Evolutionary conservation across 2,797 vertebrate genomes (phyloP), one percentile per base, ranked within the genome.

Genomic region (Apodemus agrarius): DNA sequence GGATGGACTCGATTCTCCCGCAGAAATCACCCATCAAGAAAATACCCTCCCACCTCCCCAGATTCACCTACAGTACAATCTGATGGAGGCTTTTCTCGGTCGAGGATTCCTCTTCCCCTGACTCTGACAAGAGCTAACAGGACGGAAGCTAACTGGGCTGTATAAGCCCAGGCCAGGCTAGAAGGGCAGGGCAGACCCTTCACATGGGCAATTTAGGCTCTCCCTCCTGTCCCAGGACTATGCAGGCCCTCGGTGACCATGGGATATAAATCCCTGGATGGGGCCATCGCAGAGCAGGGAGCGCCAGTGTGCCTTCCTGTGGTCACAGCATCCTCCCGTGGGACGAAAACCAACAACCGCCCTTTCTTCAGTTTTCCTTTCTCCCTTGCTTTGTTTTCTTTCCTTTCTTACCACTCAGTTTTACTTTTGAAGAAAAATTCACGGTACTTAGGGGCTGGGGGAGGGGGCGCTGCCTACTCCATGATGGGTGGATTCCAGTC

Each of bases 391-490:
- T 10, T 43, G 21, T 40, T 24, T 61, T 11, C 14, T 21, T 37
- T 65, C 26, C 17, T 31, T 79, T 78, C 54, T 83, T 49, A 19
- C 12, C 40, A 46, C 34, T 59, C 79, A 59, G 22, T 90, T 84
- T 93, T 46, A 26, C 79, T 29, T 91, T 34, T 40, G 12, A 84
- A 49, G 91, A 82, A 49, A 84, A 84, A 89, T 10, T 31, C 29
- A 5, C 4, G 16, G 54, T 63, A 8, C 31, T 82, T 24, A 34
- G 34, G 16, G 3, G 1, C 4, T 14, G 10, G 10, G 17, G 24
- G 63, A 29, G 63, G 24, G 49, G 19, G n/a, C 0, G 2, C 3
- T 31, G 52, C 12, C 6, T 22, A 2, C 0, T 63, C 57, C 61
- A 34, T 34, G 21, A 10, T 12, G 37, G 40, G 26, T 24, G 61